phyloP scores from a whole-genome alignment of 2,113 vertebrate genomes.

The Columba janthina region DNA sequence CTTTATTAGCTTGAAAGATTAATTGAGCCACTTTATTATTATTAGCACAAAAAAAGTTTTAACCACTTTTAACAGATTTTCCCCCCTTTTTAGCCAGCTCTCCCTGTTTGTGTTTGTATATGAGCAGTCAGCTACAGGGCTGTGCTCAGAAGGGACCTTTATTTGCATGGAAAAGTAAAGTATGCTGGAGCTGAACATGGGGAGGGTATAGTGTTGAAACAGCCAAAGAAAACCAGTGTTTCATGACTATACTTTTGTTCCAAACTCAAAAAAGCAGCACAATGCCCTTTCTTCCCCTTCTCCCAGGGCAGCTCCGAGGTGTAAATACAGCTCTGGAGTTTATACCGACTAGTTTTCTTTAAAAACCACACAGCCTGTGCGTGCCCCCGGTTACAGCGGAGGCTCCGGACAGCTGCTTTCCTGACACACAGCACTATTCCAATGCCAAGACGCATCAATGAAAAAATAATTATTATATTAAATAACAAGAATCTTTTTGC shows the following conservation, averaged over 20 bases:
- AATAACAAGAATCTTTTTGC: rapidly evolving
- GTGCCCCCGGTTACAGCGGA: background rate
- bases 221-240: background rate
- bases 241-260: background rate
- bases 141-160: background rate
- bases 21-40: background rate
- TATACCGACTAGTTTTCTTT: background rate
- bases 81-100: rapidly evolving
- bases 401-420: background rate
- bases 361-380: background rate
- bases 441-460: too few species aligned
- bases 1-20: background rate
- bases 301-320: background rate
- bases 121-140: background rate
- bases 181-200: background rate
- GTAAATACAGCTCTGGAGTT: background rate
- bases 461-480: background rate
- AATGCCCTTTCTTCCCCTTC: rapidly evolving
- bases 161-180: rapidly evolving
- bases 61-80: background rate
- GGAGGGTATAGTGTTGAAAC: background rate
- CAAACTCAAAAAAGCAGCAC: background rate
- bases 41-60: background rate
- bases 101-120: background rate
- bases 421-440: background rate